A percentile compares a stretch with the other conserved stretches of the same genome.
Conservation (phyloP, 2,797 vertebrate genomes). For the Tragelaphus eurycerus region DNA sequence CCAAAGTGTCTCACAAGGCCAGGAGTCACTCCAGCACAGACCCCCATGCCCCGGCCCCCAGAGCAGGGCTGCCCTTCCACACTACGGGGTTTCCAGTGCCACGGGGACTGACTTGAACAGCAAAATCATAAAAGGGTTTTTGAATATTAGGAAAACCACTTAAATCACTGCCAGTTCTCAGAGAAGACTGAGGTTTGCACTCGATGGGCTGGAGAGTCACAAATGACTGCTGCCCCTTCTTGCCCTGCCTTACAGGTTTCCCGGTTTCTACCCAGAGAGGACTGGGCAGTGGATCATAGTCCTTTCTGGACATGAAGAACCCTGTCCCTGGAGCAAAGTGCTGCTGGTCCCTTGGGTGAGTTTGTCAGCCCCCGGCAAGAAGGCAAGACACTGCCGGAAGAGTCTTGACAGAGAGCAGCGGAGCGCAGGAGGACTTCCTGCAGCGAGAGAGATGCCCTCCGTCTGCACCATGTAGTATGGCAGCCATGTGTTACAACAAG, state of each 20-base stretch:
- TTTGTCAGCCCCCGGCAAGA: too few species aligned
- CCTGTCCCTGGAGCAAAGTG: neutral
- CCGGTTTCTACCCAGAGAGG: neutral
- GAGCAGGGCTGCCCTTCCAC: neutral
- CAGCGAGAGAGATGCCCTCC: neutral
- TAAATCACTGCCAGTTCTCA: neutral
- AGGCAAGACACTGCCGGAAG: accelerated
- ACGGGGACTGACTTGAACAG: neutral
- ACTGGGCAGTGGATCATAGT: neutral
- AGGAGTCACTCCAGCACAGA: neutral
- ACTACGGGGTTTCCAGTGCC: neutral
- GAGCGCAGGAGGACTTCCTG: accelerated
- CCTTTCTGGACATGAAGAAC: neutral
- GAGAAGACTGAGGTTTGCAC: neutral
- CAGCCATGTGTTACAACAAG: neutral
- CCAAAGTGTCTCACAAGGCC: neutral
- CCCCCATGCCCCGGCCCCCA: neutral
- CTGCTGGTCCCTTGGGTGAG: neutral
- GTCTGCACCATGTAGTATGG: accelerated
- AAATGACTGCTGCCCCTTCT: neutral
- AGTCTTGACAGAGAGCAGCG: neutral
- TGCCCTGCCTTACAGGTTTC: neutral
- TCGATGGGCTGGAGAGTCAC: neutral
- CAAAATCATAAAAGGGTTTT: neutral
- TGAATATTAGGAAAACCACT: neutral